Conservation (phyloP, 2,888 invertebrate species). For the Chouioia cunea region DNA sequence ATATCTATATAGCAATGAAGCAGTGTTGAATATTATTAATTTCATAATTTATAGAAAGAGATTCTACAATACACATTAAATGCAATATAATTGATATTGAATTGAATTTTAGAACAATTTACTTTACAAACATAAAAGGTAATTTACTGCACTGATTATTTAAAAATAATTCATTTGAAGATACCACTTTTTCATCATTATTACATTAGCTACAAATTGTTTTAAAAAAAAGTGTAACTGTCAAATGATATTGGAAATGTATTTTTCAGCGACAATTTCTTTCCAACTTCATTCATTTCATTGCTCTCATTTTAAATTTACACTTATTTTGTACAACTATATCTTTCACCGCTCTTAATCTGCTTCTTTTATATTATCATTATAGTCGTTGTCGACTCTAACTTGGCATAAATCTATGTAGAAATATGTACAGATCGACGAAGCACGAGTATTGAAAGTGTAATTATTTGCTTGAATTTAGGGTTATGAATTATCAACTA, state of each 20-base stretch:
- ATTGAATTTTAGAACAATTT: not conserved
- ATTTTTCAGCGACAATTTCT: not conserved
- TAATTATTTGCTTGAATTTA: slow-evolving; percentile 24
- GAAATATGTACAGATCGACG: slow-evolving; percentile 45
- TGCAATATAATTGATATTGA: no score
- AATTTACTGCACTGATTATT: slow-evolving; percentile 34
- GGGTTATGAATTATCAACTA: slow-evolving; percentile 29
- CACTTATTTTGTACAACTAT: slow-evolving; percentile 46
- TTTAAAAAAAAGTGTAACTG: slow-evolving; percentile 17
- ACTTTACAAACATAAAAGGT: slow-evolving; percentile 7
- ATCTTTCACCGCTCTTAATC: slow-evolving; percentile 39
- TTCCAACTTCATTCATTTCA: slow-evolving; percentile 39
- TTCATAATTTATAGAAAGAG: no score
- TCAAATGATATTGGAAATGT: slow-evolving; percentile 8
- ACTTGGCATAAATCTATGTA: slow-evolving; percentile 46
- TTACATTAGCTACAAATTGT: slow-evolving; percentile 19
- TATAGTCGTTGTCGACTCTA: slow-evolving; percentile 41
- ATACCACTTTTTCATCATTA: slow-evolving; percentile 17
- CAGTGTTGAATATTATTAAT: slow-evolving; percentile 38
- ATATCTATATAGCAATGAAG: slow-evolving; percentile 24
- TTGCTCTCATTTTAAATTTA: slow-evolving; percentile 36
- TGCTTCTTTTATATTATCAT: slow-evolving; percentile 35
- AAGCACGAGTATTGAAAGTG: slow-evolving; percentile 38
- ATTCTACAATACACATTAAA: no score
- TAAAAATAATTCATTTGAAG: slow-evolving; percentile 10